Percentiles rank a stretch among this genome's conserved stretches.
These are phyloP conservation scores for Petrocephalus sullivani DNA, from an alignment of 2,797 vertebrate genomes.

Conservation along the genomic window DNA sequence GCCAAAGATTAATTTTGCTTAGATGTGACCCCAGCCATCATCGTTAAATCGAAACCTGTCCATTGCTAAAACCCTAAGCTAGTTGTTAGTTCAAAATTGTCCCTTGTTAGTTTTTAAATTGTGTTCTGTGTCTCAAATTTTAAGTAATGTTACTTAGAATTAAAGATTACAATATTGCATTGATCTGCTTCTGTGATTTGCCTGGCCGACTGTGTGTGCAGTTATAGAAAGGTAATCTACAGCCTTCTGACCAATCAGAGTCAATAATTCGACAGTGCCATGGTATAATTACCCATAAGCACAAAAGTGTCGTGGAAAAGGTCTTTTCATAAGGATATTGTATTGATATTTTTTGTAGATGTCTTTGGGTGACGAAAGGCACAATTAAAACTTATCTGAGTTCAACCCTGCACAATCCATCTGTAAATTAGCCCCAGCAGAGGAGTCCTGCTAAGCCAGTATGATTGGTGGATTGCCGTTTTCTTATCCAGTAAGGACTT, in stretches of 20 bases:
- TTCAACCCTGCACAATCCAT: not conserved
- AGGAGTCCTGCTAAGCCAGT: not conserved
- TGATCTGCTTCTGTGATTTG: not conserved
- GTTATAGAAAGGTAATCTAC: not conserved
- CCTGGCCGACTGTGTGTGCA: not conserved
- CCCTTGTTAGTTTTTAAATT: not conserved
- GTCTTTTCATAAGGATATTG: not conserved
- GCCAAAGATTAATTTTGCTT: not conserved
- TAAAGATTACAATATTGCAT: not conserved
- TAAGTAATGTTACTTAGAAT: not conserved
- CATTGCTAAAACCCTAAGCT: not conserved
- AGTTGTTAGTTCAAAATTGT: not conserved
- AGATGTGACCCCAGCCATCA: not conserved
- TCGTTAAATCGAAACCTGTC: not conserved
- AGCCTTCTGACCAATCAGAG: not conserved
- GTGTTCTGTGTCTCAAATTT: not conserved
- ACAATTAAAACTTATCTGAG: slow-evolving; percentile 32
- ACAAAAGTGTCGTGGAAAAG: not conserved
- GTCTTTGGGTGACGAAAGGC: slow-evolving; percentile 40
- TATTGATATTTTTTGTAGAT: slow-evolving; percentile 28
- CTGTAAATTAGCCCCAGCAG: not conserved
- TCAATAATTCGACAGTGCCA: not conserved
- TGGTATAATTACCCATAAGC: not conserved
- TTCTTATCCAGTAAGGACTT: slow-evolving; percentile 1
- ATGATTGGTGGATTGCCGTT: not conserved